A percentile compares a stretch with the other conserved stretches of the same genome.
These are phyloP conservation scores for Synanthedon formicaeformis DNA, from an alignment of 2,888 invertebrate species.

Conservation along the genomic window DNA sequence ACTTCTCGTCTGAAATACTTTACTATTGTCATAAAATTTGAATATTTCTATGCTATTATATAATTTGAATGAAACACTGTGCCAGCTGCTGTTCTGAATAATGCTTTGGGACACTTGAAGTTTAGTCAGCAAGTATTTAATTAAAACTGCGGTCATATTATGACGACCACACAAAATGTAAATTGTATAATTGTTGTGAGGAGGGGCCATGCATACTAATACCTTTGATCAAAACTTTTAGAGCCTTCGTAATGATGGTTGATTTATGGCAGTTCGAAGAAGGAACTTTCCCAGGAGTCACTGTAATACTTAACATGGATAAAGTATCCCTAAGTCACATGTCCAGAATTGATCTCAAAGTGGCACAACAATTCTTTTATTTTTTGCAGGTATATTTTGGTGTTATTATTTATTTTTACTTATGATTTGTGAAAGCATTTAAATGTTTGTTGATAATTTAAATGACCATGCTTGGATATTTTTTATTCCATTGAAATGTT, in stretches of 20 bases:
- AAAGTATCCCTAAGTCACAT: slow-evolving; percentile 75
- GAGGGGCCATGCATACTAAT: too few species aligned
- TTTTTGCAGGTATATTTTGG: slow-evolving; percentile 69
- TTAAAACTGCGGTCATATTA: background rate
- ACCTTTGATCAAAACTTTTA: slow-evolving; percentile 11
- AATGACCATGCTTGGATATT: background rate
- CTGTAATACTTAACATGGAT: slow-evolving; percentile 74
- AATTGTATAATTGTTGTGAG: too few species aligned
- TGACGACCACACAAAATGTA: too few species aligned
- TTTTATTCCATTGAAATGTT: too few species aligned
- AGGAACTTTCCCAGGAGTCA: slow-evolving; percentile 70
- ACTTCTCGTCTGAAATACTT: too few species aligned
- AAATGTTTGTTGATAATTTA: background rate
- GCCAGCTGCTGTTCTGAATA: too few species aligned
- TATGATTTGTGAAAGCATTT: background rate
- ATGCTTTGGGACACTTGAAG: background rate
- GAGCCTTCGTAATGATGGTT: slow-evolving; percentile 40
- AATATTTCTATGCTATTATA: too few species aligned
- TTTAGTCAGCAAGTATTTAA: background rate
- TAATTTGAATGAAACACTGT: too few species aligned
- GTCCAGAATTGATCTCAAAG: slow-evolving; percentile 71
- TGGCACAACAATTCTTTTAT: slow-evolving; percentile 76
- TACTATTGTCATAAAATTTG: too few species aligned
- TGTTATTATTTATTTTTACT: background rate
- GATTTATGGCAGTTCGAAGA: slow-evolving; percentile 57